Evolutionary conservation across 2,113 vertebrate species (phyloP).

Genomic region (Carollia perspicillata): DNA sequence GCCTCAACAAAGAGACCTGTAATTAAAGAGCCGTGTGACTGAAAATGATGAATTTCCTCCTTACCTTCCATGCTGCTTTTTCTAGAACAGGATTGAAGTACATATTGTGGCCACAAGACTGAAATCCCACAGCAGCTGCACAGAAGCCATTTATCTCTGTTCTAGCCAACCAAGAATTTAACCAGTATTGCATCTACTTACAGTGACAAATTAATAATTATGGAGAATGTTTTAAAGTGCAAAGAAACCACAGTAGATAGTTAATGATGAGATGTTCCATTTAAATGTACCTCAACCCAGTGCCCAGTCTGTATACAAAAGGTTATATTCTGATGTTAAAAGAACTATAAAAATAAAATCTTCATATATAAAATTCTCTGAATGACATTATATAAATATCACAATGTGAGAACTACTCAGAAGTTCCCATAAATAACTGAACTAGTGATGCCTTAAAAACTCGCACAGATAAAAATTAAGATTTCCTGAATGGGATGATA

Average conservation of each 20-base stretch:
- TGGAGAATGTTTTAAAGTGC: not conserved
- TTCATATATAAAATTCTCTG: not conserved
- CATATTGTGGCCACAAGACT: not conserved
- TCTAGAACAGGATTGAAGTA: constrained; percentile 20
- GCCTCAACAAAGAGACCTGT: constrained; percentile 16
- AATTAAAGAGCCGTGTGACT: constrained; percentile 32
- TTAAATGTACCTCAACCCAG: not conserved
- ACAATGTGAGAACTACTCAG: not conserved
- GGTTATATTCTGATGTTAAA: not conserved
- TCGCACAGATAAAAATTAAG: not conserved
- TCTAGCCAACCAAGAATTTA: not conserved
- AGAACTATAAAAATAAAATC: not conserved
- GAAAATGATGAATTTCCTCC: constrained; percentile 56
- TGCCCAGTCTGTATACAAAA: not conserved
- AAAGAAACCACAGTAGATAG: not conserved
- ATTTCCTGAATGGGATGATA: not conserved
- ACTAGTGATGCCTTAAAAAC: not conserved
- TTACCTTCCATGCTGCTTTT: not conserved
- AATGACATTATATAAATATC: not conserved
- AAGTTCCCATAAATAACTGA: not conserved
- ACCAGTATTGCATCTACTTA: not conserved
- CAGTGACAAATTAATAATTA: constrained; percentile 28
- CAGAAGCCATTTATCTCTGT: constrained; percentile 3
- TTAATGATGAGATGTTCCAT: not conserved
- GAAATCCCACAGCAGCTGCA: not conserved